Conservation (phyloP, 2,113 vertebrate genomes). For the Dendropsophus ebraccatus region DNA sequence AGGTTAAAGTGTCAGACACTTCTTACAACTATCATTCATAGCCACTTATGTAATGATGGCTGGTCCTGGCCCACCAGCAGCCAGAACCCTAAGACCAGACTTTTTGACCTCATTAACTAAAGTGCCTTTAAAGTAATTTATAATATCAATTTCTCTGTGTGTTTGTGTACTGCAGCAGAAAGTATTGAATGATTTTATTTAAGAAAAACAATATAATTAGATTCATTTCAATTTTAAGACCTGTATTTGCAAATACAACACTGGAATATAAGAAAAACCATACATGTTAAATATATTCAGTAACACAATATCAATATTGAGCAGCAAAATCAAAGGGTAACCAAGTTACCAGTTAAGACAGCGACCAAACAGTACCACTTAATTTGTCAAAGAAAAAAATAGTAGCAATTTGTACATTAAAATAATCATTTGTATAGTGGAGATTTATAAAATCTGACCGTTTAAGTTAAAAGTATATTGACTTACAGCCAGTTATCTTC, state of each 20-base stretch:
- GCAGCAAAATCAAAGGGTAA: neutral
- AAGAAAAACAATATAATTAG: neutral
- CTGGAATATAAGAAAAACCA: neutral
- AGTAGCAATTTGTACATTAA: constrained; percentile 18
- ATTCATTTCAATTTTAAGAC: neutral
- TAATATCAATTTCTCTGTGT: neutral
- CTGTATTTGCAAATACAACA: constrained; percentile 16
- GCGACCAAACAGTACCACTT: neutral
- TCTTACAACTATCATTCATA: too few relatives aligned
- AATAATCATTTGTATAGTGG: constrained; percentile 15
- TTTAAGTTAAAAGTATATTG: constrained; percentile 26
- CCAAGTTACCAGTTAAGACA: constrained; percentile 13
- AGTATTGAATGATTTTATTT: neutral
- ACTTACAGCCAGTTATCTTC: constrained; percentile 12
- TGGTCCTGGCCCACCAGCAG: too few relatives aligned
- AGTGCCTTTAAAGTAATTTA: too few relatives aligned
- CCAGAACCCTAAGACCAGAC: too few relatives aligned
- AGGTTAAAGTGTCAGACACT: too few relatives aligned
- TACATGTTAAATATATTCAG: neutral
- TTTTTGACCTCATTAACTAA: too few relatives aligned
- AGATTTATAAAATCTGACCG: constrained; percentile 34
- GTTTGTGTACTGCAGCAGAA: neutral
- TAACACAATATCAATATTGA: neutral
- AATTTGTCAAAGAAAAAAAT: neutral
- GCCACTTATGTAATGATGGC: too few relatives aligned